Evolutionary conservation across 2,888 invertebrate genomes (phyloP).

Genomic region (Tetragonisca angustula): DNA sequence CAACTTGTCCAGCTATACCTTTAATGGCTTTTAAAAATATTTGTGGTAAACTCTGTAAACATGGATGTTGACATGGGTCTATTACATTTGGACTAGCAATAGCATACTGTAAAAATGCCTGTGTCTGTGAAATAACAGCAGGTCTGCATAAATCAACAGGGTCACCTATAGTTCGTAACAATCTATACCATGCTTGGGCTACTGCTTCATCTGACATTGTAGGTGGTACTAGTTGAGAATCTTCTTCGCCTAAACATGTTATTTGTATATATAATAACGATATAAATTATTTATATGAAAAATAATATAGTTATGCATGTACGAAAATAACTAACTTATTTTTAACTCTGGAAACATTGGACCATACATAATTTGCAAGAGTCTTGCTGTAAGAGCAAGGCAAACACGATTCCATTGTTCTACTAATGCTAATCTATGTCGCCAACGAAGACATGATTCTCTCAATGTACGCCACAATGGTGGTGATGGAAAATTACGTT

Average conservation of each 20-base stretch:
- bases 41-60: conserved; percentile 91
- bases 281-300: neutral
- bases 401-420: conserved; percentile 98
- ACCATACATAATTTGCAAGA: conserved; percentile 95
- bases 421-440: conserved; percentile 96
- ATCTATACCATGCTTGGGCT: conserved; percentile 97
- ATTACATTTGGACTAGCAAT: conserved; percentile 90
- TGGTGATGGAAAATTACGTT: conserved; percentile 95
- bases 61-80: conserved; percentile 96
- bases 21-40: conserved; percentile 97
- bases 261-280: neutral
- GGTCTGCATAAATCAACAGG: conserved; percentile 96
- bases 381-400: conserved; percentile 92
- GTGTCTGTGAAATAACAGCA: conserved; percentile 89
- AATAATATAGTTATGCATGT: neutral
- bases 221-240: conserved; percentile 91
- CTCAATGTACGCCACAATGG: conserved; percentile 97
- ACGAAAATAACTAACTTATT: conserved; percentile 86
- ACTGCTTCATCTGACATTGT: conserved; percentile 96
- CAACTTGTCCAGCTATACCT: conserved; percentile 96
- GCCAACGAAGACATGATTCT: conserved; percentile 96
- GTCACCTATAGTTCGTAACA: conserved; percentile 96
- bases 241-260: conserved; percentile 91
- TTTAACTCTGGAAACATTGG: conserved; percentile 92
- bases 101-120: conserved; percentile 92